Percentiles rank a stretch among this genome's conserved stretches.
These are phyloP conservation scores for Drosophila pseudotalamancana DNA, from an alignment of 2,888 invertebrate species.

Conservation along the genomic window DNA sequence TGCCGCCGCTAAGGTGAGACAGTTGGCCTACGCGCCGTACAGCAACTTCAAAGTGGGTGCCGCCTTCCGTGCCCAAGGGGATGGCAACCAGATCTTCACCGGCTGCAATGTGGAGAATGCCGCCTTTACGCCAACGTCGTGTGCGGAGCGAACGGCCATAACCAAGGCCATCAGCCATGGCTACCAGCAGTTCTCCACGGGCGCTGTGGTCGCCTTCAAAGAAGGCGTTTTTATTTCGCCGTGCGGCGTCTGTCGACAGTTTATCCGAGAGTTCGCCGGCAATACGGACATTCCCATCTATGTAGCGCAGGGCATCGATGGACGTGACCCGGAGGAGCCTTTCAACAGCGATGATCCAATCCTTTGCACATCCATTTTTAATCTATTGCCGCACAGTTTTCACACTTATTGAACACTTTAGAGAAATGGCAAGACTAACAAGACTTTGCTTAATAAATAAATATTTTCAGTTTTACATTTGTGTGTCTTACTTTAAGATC, in stretches of 20 bases:
- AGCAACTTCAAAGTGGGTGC: slow-evolving; percentile 96
- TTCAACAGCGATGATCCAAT: slow-evolving; percentile 58
- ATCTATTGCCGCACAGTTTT: slow-evolving; percentile 80
- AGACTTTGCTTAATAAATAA: slow-evolving; percentile 12
- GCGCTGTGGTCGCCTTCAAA: slow-evolving; percentile 90
- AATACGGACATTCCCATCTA: slow-evolving; percentile 89
- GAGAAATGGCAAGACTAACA: slow-evolving; percentile 15
- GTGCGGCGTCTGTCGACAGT: slow-evolving; percentile 95
- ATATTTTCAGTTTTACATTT: too few relatives aligned
- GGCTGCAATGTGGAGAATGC: slow-evolving; percentile 97
- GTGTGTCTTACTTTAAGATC: too few relatives aligned
- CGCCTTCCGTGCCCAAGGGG: slow-evolving; percentile 88
- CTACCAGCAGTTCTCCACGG: slow-evolving; percentile 87
- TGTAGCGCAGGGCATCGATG: slow-evolving; percentile 87
- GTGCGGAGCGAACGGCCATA: slow-evolving; percentile 95
- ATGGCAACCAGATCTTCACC: slow-evolving; percentile 87
- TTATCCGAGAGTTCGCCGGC: slow-evolving; percentile 89
- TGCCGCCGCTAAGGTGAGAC: slow-evolving; percentile 87
- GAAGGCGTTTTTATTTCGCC: slow-evolving; percentile 89
- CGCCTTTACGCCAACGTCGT: slow-evolving; percentile 90
- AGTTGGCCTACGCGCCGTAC: slow-evolving; percentile 91
- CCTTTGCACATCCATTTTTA: slow-evolving; percentile 81
- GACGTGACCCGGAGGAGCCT: slow-evolving; percentile 29
- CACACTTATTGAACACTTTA: slow-evolving; percentile 34
- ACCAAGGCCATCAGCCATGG: slow-evolving; percentile 94